Evolutionary conservation across 2,888 invertebrate species (phyloP).

Genomic region (Alsophila aescularia): DNA sequence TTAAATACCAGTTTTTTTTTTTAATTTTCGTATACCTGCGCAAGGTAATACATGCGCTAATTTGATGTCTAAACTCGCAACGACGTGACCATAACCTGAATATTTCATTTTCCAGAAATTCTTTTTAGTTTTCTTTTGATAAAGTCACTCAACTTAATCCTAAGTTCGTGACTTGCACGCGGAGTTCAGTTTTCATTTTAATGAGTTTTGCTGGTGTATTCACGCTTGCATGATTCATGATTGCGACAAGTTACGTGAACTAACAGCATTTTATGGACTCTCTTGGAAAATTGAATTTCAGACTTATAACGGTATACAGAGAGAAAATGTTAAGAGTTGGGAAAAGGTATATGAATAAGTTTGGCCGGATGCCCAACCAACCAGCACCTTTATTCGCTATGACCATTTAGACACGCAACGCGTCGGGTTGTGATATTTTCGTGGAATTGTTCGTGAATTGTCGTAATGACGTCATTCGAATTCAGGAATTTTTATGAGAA

Average conservation of each 20-base stretch:
- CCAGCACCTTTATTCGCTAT: too few species aligned
- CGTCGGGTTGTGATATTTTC: too few species aligned
- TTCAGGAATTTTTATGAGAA: too few species aligned
- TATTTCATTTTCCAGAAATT: too few species aligned
- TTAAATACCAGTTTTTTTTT: too few species aligned
- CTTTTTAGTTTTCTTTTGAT: neutral
- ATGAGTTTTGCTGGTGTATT: conserved; percentile 5
- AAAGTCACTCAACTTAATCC: neutral
- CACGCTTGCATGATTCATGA: neutral
- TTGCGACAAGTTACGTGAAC: neutral
- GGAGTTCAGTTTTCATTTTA: conserved; percentile 6
- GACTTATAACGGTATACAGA: neutral
- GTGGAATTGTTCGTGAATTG: too few species aligned
- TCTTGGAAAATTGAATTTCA: conserved; percentile 6
- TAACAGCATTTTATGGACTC: conserved; percentile 18
- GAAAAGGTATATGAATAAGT: neutral
- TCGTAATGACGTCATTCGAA: too few species aligned
- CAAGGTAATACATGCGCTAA: too few species aligned
- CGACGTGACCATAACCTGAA: too few species aligned
- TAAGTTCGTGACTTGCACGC: neutral
- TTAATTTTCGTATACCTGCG: too few species aligned
- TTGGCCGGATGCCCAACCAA: neutral
- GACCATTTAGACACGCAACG: too few species aligned
- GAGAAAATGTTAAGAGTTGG: neutral
- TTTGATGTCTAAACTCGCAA: too few species aligned